phyloP scores from a whole-genome alignment of 2,797 vertebrate species.

The Arrhamphus sclerolepis region DNA sequence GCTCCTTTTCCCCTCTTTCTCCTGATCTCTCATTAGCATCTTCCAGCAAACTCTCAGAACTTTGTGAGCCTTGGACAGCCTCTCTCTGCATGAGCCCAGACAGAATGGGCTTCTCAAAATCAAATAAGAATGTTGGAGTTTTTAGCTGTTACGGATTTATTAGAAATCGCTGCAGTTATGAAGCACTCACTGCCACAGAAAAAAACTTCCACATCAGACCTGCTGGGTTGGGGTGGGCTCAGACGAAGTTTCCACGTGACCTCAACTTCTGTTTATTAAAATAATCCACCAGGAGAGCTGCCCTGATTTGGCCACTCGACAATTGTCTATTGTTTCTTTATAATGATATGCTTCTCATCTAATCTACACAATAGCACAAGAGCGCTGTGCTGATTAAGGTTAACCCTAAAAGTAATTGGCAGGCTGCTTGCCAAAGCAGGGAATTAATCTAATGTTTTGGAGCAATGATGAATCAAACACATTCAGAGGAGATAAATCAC shows the following conservation, averaged over 20 bases:
- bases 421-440: conserved; percentile 70
- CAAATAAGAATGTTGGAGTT: conserved; percentile 35
- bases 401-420: conserved; percentile 74
- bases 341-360: conserved; percentile 59
- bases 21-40: conserved; percentile 6
- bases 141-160: conserved; percentile 35
- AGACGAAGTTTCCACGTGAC: conserved; percentile 18
- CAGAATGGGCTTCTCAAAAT: conserved; percentile 47
- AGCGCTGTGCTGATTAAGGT: conserved; percentile 65
- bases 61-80: conserved; percentile 43
- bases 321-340: conserved; percentile 41
- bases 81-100: conserved; percentile 35
- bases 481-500: conserved; percentile 62
- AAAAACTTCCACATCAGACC: conserved; percentile 21
- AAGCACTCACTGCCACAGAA: conserved; percentile 3
- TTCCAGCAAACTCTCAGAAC: conserved; percentile 40
- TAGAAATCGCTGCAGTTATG: conserved; percentile 22
- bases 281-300: conserved; percentile 16
- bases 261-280: conserved; percentile 36
- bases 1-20: conserved; percentile 16
- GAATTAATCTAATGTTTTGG: conserved; percentile 72
- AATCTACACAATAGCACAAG: conserved; percentile 57
- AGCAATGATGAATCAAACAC: conserved; percentile 64
- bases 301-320: conserved; percentile 32
- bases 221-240: neutral